phyloP scores from a whole-genome alignment of 1,140 invertebrate species.

The Chironomus tepperi region DNA sequence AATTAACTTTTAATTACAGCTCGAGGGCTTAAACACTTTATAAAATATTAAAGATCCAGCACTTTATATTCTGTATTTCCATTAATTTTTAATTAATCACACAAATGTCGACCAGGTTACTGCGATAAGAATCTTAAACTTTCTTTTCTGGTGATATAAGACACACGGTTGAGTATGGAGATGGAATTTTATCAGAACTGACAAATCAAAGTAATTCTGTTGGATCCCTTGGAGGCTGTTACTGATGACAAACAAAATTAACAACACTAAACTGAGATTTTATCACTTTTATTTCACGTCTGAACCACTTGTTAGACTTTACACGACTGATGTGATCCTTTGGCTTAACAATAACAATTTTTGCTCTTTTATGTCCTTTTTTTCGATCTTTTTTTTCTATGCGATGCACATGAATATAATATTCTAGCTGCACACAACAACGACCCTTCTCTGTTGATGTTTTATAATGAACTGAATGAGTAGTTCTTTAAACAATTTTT shows the following conservation, averaged over 20 bases:
- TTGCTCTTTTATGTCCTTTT: background rate
- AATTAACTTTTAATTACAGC: constrained; percentile 9
- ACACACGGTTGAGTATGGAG: too few relatives aligned
- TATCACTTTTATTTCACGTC: background rate
- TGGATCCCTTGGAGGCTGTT: background rate
- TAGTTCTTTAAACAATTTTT: constrained; percentile 1
- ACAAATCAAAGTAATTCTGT: background rate
- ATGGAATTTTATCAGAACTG: too few relatives aligned
- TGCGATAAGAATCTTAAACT: too few relatives aligned
- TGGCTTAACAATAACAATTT: background rate
- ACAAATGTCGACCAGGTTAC: too few relatives aligned
- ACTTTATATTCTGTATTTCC: too few relatives aligned
- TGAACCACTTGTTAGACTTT: constrained; percentile 14
- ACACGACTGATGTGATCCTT: background rate
- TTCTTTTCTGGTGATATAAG: too few relatives aligned
- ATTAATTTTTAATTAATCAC: too few relatives aligned
- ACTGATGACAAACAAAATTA: background rate
- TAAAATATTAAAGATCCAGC: too few relatives aligned
- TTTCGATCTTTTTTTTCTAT: background rate
- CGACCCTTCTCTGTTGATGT: background rate
- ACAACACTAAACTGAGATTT: background rate
- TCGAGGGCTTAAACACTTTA: background rate
- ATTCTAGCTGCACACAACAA: background rate
- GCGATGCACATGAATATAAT: background rate
- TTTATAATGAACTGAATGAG: constrained; percentile 4